phyloP scores from a whole-genome alignment of 2,888 invertebrate genomes.

The Craniophora ligustri region DNA sequence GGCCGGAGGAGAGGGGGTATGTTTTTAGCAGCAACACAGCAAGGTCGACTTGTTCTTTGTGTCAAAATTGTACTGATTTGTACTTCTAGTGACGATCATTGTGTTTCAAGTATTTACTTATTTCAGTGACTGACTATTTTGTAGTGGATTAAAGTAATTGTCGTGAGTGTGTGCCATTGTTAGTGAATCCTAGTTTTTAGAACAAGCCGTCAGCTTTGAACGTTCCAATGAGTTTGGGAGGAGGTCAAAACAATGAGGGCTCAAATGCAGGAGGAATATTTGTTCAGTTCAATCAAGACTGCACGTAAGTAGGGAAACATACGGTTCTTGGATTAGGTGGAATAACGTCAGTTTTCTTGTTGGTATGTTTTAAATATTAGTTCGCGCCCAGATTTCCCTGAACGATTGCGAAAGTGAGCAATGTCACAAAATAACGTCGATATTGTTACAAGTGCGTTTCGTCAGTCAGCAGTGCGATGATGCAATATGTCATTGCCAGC shows the following conservation, averaged over 20 bases:
- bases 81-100: constrained; percentile 80
- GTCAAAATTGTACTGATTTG: constrained; percentile 86
- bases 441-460: constrained; percentile 56
- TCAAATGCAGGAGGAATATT: constrained; percentile 95
- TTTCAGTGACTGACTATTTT: constrained; percentile 77
- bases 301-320: constrained; percentile 93
- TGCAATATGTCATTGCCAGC: constrained; percentile 84
- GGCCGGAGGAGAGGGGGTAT: too few relatives aligned
- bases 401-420: constrained; percentile 63
- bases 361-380: constrained; percentile 2
- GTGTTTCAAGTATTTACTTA: constrained; percentile 77
- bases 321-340: constrained; percentile 8
- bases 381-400: constrained; percentile 45
- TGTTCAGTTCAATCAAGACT: constrained; percentile 99
- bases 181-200: constrained; percentile 73
- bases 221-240: constrained; percentile 95
- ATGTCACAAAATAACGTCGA: constrained; percentile 64
- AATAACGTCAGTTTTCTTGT: constrained; percentile 4
- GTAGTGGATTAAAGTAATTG: constrained; percentile 72
- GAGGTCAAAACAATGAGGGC: constrained; percentile 91
- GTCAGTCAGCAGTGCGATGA: constrained; percentile 68
- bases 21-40: constrained; percentile 79
- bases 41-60: constrained; percentile 90
- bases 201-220: constrained; percentile 75
- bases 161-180: constrained; percentile 76